Evolutionary conservation across 2,113 vertebrate genomes (phyloP).

Genomic region (Nesogale talazaci): DNA sequence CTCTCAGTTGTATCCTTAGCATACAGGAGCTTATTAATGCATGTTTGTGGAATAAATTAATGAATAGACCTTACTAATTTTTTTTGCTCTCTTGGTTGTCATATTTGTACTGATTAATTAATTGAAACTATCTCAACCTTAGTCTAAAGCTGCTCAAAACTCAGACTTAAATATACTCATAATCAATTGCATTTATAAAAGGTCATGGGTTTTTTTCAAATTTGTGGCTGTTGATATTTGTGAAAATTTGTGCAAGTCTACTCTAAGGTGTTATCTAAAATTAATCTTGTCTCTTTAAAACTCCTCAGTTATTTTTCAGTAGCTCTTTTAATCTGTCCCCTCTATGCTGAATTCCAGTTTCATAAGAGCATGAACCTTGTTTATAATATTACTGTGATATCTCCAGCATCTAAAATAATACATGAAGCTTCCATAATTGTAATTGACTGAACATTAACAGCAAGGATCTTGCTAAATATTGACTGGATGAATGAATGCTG

Average conservation of each 20-base stretch:
- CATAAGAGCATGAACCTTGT: neutral
- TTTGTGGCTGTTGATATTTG: neutral
- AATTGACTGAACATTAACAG: neutral
- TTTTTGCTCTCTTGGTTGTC: neutral
- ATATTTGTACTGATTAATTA: neutral
- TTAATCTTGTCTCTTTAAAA: neutral
- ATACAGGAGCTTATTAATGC: neutral
- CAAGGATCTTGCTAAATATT: neutral
- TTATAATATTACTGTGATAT: neutral
- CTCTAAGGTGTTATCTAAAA: neutral
- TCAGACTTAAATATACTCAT: conserved; percentile 10
- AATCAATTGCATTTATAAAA: conserved; percentile 9
- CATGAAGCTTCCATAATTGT: neutral
- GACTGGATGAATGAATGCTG: conserved; percentile 1
- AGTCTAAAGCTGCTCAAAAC: neutral
- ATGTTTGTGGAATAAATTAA: neutral
- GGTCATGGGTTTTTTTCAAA: neutral
- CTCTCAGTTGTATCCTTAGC: neutral
- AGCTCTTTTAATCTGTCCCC: neutral
- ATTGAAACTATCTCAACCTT: neutral
- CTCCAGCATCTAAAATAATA: neutral
- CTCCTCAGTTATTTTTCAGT: conserved; percentile 6
- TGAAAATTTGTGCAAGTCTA: neutral
- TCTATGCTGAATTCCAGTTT: neutral
- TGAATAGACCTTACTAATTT: neutral